A percentile compares a stretch with the other conserved stretches of the same genome.
Evolutionary conservation across 2,888 invertebrate species (phyloP).

Genomic region (Listrodromus nycthemerus): DNA sequence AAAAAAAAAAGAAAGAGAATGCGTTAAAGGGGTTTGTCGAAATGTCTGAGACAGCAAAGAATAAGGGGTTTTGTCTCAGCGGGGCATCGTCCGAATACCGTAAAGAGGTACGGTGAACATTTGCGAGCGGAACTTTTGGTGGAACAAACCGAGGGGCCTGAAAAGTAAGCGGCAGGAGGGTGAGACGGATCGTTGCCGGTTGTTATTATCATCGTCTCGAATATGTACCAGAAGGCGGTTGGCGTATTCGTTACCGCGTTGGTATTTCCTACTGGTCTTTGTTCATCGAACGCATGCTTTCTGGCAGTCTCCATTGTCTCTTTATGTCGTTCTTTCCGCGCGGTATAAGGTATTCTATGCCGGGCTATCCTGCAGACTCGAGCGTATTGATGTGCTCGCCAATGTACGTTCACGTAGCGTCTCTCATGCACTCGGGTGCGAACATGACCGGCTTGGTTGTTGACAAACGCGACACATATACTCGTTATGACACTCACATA

Average conservation of each 20-base stretch:
- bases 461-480: constrained; percentile 22
- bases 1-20: constrained; percentile 6
- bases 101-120: neutral
- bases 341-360: constrained; percentile 27
- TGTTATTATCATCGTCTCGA: neutral
- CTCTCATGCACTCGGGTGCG: neutral
- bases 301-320: constrained; percentile 65
- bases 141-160: neutral
- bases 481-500: constrained; percentile 7
- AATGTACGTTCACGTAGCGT: constrained; percentile 18
- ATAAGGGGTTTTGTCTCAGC: constrained; percentile 21
- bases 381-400: constrained; percentile 27
- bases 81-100: constrained; percentile 8
- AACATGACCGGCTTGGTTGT: neutral
- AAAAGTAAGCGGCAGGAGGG: constrained; percentile 15
- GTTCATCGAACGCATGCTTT: constrained; percentile 40
- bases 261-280: constrained; percentile 48
- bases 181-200: constrained; percentile 24
- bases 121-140: neutral
- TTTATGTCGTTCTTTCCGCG: constrained; percentile 66
- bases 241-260: constrained; percentile 13
- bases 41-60: neutral
- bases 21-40: constrained; percentile 2
- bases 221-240: constrained; percentile 26
- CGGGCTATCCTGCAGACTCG: constrained; percentile 7